Conservation (phyloP, 2,797 vertebrate genomes). For the Triplophysa yarkandensis region DNA sequence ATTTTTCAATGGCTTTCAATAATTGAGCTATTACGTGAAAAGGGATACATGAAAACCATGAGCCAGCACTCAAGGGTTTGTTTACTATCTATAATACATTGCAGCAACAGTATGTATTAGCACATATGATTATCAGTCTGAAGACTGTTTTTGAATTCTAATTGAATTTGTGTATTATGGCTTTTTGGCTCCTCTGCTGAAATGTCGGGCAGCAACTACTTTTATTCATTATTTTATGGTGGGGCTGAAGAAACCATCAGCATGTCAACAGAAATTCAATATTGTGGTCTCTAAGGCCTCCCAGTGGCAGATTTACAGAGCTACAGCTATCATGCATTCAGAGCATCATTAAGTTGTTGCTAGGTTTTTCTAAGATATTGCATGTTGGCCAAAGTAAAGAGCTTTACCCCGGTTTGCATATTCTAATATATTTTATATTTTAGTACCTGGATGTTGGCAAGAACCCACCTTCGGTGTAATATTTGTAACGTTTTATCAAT, state of each 20-base stretch:
- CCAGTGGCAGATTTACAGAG: conserved; percentile 70
- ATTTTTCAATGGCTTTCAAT: conserved; percentile 74
- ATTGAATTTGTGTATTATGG: conserved; percentile 38
- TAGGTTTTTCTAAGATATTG: neutral
- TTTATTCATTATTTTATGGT: conserved; percentile 21
- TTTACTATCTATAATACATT: conserved; percentile 56
- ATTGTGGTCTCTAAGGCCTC: conserved; percentile 77
- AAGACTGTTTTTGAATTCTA: conserved; percentile 45
- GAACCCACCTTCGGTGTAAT: neutral
- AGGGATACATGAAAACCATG: conserved; percentile 66
- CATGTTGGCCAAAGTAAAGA: neutral
- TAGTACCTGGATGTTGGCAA: neutral
- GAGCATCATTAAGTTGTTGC: neutral
- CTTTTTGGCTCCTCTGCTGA: conserved; percentile 15
- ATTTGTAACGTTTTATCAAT: no score
- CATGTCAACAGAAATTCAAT: neutral
- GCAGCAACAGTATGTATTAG: conserved; percentile 46
- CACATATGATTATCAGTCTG: conserved; percentile 26
- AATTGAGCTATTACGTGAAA: conserved; percentile 74
- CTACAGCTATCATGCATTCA: conserved; percentile 40
- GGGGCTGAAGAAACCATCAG: conserved; percentile 32
- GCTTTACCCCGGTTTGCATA: no score
- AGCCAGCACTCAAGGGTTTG: conserved; percentile 49
- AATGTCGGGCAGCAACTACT: conserved; percentile 22
- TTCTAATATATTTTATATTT: neutral